Evolutionary conservation across 2,797 vertebrate genomes (phyloP).

Genomic region (Novumbra hubbsi): DNA sequence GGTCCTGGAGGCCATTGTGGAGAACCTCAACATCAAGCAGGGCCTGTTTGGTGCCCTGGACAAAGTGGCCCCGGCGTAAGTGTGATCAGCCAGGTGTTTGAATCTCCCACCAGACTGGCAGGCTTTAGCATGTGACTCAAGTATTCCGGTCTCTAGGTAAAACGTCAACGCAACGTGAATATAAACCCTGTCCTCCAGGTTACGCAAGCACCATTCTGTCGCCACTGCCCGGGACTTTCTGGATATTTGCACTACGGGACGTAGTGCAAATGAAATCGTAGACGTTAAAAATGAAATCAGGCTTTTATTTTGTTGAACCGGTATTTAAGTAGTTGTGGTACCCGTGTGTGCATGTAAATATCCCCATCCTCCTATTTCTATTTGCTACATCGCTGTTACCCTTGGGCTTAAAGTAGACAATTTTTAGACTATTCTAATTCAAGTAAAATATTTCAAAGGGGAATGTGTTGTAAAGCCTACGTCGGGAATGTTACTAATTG

Average conservation of each 20-base stretch:
- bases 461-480: background rate
- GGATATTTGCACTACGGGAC: background rate
- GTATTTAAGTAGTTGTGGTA: background rate
- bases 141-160: background rate
- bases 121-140: background rate
- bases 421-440: background rate
- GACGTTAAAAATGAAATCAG: background rate
- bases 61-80: constrained; percentile 89
- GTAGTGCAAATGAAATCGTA: no score
- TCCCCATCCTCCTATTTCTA: background rate
- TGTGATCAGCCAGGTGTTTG: background rate
- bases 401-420: background rate
- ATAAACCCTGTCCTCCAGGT: background rate
- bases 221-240: background rate
- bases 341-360: background rate
- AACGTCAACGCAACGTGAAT: background rate
- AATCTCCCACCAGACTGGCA: background rate
- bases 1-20: constrained; percentile 94
- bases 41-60: constrained; percentile 87
- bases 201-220: background rate
- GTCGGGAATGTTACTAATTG: background rate
- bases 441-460: background rate
- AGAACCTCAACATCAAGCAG: constrained; percentile 88
- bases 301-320: no score
- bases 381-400: background rate